Base-by-base conservation (phyloP, 1,140 invertebrate genomes). In the Penaeus chinensis region DNA sequence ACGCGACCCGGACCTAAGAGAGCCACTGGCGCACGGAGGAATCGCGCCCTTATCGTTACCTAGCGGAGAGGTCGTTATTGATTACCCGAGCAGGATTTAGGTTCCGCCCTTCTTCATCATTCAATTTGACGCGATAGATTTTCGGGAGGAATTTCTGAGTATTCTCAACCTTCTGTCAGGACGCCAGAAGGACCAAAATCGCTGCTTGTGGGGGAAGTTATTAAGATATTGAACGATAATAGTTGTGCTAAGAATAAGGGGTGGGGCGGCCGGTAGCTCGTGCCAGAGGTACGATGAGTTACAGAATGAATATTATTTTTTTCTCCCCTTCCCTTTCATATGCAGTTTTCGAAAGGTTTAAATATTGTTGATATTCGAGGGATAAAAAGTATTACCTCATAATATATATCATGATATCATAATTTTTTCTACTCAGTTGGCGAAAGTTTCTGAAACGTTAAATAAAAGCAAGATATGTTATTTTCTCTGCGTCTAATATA, bases 191-290 rank as follows among this genome's bases (percentile, higher is more conserved):
- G 78, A 79, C 22, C 54, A 82, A 76, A 82, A 82, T 63, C 62
- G 78, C 10, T 37, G 20, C 27, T n/a, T 24, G 8, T 61, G n/a
- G 63, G 20, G 66, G 79, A 81, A 76, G 79, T 85, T 85, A 85
- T 85, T 85, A 85, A 85, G 83, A 85, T 85, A 85, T 85, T 85
- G 79, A 79, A 87, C 47, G 78, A 81, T 87, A 87, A 87, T 80
- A 78, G 84, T 42, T 47, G 85, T 81, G 79, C n/a, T 60, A 61
- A 87, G 78, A 82, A 85, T 77, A 78, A 85, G 74, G 83, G 74
- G 37, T 47, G 71, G 37, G 74, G 11, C 24, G 82, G 82, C 0
- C 66, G n/a, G 65, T 42, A 32, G 71, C 27, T 19, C 18, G 71
- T 74, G 71, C 71, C 71, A 37, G 27, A 74, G 27, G 71, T 37